Base-by-base conservation (phyloP, 92 coral and sea anemone genomes). In the Meandrina meandrites region DNA sequence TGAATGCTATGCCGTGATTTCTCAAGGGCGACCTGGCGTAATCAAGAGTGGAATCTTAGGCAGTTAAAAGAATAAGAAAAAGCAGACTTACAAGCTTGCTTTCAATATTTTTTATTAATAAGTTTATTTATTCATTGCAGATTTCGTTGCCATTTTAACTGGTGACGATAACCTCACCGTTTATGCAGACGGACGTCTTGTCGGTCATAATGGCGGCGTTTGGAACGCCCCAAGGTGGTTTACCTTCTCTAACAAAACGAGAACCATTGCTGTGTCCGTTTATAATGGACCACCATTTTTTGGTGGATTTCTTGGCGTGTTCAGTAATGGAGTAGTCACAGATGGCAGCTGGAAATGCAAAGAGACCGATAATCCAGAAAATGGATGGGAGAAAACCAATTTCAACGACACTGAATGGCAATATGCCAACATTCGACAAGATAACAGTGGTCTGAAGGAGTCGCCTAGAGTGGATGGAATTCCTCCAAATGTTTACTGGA, bases 101-200 rank as follows among this genome's bases (percentile, higher is more conserved):
- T n/a, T n/a, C n/a, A n/a, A n/a, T 62, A 1, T 62, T 19, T 2
- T 19, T 8, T 58, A 1, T n/a, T n/a, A n/a, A n/a, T n/a, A n/a
- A n/a, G n/a, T n/a, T n/a, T 58, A 19, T 5, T 58, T 0, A 5
- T 5, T 40, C 3, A 4, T 72, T 32, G 17, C n/a, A 72, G 77
- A n/a, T 32, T 72, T 32, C 0, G 51, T 36, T 35, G 78, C 50
- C 32, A 30, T 74, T 36, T 74, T 74, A 74, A 34, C 78, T 16
- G 78, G 78, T 74, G 78, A 74, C 78, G 78, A 74, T 15, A 74
- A 74, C 47, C 78, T 74, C 51, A 36, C 47, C 1, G 78, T 74
- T 19, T 74, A 12, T 27, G 78, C 51, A 1, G 78, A 74, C 51
- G 78, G 78, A 36, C 16, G 17, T 35, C 30, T 35, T 24, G 24